Evolutionary conservation across 2,888 invertebrate genomes (phyloP), one percentile per base, ranked within the genome.

Genomic region (Andrena minutula): DNA sequence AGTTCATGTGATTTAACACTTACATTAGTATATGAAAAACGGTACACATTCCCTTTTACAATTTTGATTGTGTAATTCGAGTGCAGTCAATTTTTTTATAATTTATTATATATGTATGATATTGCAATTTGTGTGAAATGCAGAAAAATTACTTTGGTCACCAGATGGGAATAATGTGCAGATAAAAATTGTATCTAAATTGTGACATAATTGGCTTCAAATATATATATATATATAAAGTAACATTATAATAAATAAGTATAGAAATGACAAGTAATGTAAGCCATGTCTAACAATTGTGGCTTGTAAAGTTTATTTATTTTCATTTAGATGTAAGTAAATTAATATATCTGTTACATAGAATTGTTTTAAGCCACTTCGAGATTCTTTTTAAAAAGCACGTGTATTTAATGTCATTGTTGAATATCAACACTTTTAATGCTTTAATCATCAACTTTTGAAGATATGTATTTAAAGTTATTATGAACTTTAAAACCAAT

Each of bases 41-140:
- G 64, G 64, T 58, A 74, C 63, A 84, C 84, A 84, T 84, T 84
- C 84, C 84, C 58, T 58, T 75, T 79, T 76, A 68, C 28, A 79
- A 64, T 63, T 71, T 71, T 47, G 60, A 16, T 56, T 70, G 30
- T 70, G 16, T 77, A 66, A 51, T 28, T 35, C 35, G 49, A 32
- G 51, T 47, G 28, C 56, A 68, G 6, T 41, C 20, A 53, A 32
- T 2, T 56, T 56, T 56, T 23, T 56, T 56, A 23, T 56, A 10
- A 23, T 26, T 10, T 20, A 56, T 56, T 23, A 53, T 20, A 53
- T 35, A 35, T 41, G 26, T 20, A 23, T 20, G 10, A 26, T 56
- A 23, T 23, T 23, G 20, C 23, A 56, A 23, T 69, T 70, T 76
- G 68, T 41, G 5, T 61, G 16, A 53, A 26, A 53, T 65, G 63